phyloP scores from a whole-genome alignment of 1,140 invertebrate species.

The Lasioglossum baleicum region DNA sequence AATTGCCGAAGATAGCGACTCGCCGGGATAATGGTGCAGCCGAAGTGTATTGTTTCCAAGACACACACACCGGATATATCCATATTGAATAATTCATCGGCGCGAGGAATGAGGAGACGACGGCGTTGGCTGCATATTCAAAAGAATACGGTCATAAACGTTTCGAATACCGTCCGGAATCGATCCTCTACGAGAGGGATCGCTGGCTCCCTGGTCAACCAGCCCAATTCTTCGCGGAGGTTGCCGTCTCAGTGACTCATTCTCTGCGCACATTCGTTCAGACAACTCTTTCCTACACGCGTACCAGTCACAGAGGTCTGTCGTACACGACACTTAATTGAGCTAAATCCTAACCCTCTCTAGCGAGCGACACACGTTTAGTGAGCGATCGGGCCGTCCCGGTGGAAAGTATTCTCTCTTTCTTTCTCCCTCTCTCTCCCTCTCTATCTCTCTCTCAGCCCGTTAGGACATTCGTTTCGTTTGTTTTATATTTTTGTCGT shows the following conservation, averaged over 20 bases:
- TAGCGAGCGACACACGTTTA: conserved; percentile 26
- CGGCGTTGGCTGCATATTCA: conserved; percentile 11
- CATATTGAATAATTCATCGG: conserved; percentile 32
- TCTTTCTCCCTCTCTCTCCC: no score
- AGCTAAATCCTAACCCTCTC: conserved; percentile 37
- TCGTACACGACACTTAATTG: conserved; percentile 25
- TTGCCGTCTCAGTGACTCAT: no score
- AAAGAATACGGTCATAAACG: conserved; percentile 1
- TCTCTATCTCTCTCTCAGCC: not conserved
- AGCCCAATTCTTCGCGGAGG: no score
- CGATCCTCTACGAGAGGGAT: conserved; percentile 14
- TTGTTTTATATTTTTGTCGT: not conserved
- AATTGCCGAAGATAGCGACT: not conserved
- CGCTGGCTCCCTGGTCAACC: not conserved
- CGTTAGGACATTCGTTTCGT: not conserved
- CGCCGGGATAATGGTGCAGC: not conserved
- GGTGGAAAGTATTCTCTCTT: not conserved
- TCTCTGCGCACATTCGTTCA: not conserved
- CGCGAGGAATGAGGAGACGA: not conserved
- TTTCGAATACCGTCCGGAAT: not conserved
- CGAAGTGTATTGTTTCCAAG: not conserved
- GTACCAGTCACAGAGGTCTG: conserved; percentile 16
- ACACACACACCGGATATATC: not conserved
- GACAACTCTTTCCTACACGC: not conserved
- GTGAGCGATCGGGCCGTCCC: conserved; percentile 15